Base-by-base conservation (phyloP, 2,888 invertebrate species). In the Phrixothrix hirtus region DNA sequence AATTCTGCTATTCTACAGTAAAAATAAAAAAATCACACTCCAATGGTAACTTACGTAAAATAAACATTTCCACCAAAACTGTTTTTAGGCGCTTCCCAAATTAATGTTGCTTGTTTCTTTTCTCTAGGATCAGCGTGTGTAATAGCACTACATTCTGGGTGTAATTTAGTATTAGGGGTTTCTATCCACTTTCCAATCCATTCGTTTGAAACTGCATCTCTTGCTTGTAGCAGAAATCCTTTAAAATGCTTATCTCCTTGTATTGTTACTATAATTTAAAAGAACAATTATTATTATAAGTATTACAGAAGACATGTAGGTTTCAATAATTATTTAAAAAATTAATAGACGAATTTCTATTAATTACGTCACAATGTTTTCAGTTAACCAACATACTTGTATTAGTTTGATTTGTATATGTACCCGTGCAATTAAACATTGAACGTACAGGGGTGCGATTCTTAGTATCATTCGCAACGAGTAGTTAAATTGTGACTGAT, bases 161-260 rank as follows among this genome's bases (percentile, higher is more conserved):
- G 87, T 2, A 83, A 78, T 61, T 87, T 89, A 1, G 88, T 88
- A 69, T 89, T 89, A 0, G 85, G 83, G 0, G 87, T 84, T 58
- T 83, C 81, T 54, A 84, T 81, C 86, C 88, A 90, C 29, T 81
- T 77, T 1, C 90, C 90, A 35, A 89, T 78, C 90, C 90, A 91
- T 55, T 85, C 80, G 67, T 89, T 81, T 0, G 83, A 82, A 51
- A 83, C 79, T 6, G 79, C 82, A 62, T 90, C 89, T 29, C 90
- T 83, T 0, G 88, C 90, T 77, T 91, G 91, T 34, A 91, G 76
- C 74, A 91, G 88, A 79, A 90, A 91, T n/a, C 91, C 90, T 64
- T 88, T 86, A 77, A 91, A 90, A 1, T 83, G 75, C 10, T 79
- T 81, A 1, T 52, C 29, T 9, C 74, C 72, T 43, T 68, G 68